A percentile compares a stretch with the other conserved stretches of the same genome.
Conservation (phyloP, 1,140 invertebrate genomes). For the Helicoverpa armigera region DNA sequence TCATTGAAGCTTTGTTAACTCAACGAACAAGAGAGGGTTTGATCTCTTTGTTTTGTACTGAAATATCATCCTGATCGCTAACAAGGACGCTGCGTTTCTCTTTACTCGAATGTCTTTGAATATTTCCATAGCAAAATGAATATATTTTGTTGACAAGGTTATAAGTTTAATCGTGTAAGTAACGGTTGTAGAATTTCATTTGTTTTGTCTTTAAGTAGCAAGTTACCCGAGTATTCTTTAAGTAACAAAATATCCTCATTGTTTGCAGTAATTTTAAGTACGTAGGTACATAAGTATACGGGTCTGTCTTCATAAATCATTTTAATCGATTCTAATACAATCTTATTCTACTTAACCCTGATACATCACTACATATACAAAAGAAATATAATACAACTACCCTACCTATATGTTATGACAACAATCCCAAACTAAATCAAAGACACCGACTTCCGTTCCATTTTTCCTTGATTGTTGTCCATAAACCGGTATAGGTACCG, state of each 20-base stretch:
- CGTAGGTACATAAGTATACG: too few species aligned
- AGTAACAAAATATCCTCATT: too few species aligned
- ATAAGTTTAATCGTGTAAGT: background rate
- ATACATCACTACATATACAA: too few species aligned
- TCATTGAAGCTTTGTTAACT: conserved; percentile 67
- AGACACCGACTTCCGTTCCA: background rate
- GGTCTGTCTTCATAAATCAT: too few species aligned
- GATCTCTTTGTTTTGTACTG: conserved; percentile 65
- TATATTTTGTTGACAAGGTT: background rate
- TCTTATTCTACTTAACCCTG: too few species aligned
- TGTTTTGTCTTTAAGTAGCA: too few species aligned
- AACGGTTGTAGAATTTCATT: background rate
- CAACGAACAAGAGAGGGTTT: conserved; percentile 57
- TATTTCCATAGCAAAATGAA: background rate
- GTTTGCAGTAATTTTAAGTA: too few species aligned
- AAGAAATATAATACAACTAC: too few species aligned
- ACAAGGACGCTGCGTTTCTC: conserved; percentile 47
- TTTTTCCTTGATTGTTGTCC: conserved; percentile 29
- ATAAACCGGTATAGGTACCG: conserved; percentile 12
- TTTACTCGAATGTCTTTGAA: conserved; percentile 11
- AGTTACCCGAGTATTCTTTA: too few species aligned
- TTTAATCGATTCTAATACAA: too few species aligned
- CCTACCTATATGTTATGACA: too few species aligned
- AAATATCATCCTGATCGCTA: conserved; percentile 65
- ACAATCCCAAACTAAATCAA: too few species aligned